Conservation (phyloP, 2,113 vertebrate species). For the Pseudopipra pipra region DNA sequence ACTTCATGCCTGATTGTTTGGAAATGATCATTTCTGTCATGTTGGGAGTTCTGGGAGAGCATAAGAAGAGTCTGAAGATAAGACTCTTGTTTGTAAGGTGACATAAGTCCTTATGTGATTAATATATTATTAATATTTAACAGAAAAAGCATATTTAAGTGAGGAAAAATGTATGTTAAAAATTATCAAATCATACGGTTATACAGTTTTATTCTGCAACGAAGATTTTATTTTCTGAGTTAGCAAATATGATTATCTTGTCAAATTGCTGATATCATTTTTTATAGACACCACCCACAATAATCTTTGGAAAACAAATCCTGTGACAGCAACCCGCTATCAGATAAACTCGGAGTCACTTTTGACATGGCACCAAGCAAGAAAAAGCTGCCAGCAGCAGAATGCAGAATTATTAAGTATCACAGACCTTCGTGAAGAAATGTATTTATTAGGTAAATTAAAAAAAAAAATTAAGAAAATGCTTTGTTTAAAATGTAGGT, state of each 20-base stretch:
- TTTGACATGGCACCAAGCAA: slow-evolving; percentile 91
- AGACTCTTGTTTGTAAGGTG: neutral
- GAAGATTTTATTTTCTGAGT: neutral
- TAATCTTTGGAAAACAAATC: slow-evolving; percentile 81
- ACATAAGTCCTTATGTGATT: neutral
- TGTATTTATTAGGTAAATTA: slow-evolving; percentile 87
- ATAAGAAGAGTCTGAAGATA: neutral
- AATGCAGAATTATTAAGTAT: slow-evolving; percentile 87
- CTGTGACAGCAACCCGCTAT: slow-evolving; percentile 82
- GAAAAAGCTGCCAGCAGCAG: slow-evolving; percentile 93
- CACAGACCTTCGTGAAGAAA: slow-evolving; percentile 85
- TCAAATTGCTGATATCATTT: neutral
- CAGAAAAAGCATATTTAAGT: neutral
- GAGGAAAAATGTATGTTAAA: neutral
- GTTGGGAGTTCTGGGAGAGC: neutral
- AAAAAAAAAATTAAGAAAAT: neutral
- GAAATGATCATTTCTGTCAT: neutral
- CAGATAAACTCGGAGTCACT: slow-evolving; percentile 85
- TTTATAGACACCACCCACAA: slow-evolving; percentile 47
- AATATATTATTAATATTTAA: neutral
- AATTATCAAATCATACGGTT: neutral
- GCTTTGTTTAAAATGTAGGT: neutral
- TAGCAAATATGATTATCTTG: neutral
- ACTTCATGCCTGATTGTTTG: neutral
- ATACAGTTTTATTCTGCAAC: neutral